These are phyloP conservation scores for Bos indicus DNA, from an alignment of 2,113 vertebrate species.

Conservation along the genomic window DNA sequence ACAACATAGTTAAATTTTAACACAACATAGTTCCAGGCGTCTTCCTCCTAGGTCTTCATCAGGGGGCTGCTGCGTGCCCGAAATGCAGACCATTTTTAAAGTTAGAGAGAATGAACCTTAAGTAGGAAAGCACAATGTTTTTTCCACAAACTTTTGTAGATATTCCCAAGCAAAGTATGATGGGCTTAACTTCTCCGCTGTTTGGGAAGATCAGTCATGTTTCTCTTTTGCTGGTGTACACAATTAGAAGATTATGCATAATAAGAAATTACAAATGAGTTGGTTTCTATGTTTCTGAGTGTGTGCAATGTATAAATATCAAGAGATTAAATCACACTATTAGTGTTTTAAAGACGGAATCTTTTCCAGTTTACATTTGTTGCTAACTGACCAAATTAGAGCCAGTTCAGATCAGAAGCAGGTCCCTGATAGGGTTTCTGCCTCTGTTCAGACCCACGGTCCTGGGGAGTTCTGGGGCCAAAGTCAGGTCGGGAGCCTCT, in stretches of 20 bases:
- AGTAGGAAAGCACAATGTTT: background rate
- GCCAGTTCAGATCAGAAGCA: background rate
- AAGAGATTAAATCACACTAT: background rate
- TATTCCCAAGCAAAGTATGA: background rate
- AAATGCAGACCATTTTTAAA: background rate
- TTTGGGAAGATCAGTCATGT: background rate
- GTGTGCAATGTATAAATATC: background rate
- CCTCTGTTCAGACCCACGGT: background rate
- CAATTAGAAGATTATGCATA: background rate
- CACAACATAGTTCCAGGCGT: too few species aligned
- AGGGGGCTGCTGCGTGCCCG: background rate
- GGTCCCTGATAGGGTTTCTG: background rate
- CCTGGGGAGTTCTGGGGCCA: background rate
- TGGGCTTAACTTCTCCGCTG: background rate
- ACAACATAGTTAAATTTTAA: background rate
- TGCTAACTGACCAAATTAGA: constrained; percentile 3
- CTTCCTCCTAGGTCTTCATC: background rate
- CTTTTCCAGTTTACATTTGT: constrained; percentile 16
- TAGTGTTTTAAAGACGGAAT: constrained; percentile 27
- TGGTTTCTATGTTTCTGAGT: background rate
- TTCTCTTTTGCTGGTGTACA: background rate
- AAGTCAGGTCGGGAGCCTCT: background rate
- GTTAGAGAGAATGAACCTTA: background rate
- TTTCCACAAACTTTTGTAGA: background rate
- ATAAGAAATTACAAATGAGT: background rate